Evolutionary conservation across 2,888 invertebrate genomes (phyloP).

Genomic region (Folsomia candida): DNA sequence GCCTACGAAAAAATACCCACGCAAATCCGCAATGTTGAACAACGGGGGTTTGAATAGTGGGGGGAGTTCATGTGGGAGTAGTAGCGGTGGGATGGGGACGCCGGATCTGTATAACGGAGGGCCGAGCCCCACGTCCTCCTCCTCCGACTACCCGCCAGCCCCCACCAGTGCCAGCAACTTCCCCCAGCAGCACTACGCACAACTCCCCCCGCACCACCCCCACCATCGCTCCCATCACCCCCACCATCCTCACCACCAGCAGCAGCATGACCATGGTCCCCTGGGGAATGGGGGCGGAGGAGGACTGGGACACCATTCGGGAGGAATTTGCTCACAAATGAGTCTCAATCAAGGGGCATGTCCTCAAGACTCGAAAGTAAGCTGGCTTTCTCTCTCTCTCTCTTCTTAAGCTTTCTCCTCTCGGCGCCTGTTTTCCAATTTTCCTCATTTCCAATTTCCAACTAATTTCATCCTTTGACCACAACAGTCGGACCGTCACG

Average conservation of each 20-base stretch:
- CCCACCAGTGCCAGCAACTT: conserved; percentile 38
- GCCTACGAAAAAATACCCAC: too few species aligned
- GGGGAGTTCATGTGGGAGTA: conserved; percentile 20
- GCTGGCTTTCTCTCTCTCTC: conserved; percentile 11
- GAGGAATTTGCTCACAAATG: conserved; percentile 50
- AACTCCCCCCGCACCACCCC: conserved; percentile 23
- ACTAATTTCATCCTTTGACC: not conserved
- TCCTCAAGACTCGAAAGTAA: conserved; percentile 49
- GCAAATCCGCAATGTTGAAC: conserved; percentile 50
- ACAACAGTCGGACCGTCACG: too few species aligned
- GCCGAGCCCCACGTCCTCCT: conserved; percentile 11
- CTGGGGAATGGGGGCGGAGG: too few species aligned
- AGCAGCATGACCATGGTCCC: conserved; percentile 33
- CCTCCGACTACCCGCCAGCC: conserved; percentile 23
- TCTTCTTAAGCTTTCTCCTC: not conserved
- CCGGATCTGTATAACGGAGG: conserved; percentile 36
- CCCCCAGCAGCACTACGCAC: conserved; percentile 27
- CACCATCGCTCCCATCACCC: conserved; percentile 4
- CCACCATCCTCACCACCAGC: not conserved
- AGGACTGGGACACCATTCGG: conserved; percentile 49
- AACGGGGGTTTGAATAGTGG: conserved; percentile 47
- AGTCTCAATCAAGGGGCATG: conserved; percentile 48
- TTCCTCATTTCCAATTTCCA: not conserved
- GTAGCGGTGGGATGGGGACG: conserved; percentile 34
- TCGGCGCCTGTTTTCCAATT: not conserved